Conservation (phyloP, 2,888 invertebrate species). For the Phytoseiulus persimilis region DNA sequence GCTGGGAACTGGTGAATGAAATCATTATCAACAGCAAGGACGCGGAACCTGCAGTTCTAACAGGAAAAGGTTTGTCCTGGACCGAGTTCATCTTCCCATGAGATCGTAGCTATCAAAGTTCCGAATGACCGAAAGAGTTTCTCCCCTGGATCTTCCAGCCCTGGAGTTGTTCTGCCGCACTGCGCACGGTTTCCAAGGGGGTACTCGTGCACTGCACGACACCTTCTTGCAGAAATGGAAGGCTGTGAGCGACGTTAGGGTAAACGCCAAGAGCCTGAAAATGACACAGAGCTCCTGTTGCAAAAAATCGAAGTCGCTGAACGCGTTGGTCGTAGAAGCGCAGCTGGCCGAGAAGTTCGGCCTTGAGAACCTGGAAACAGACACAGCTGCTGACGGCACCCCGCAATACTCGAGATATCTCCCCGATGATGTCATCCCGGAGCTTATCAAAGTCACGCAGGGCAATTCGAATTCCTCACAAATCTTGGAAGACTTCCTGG, state of each 20-base stretch:
- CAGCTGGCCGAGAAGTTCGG: constrained; percentile 12
- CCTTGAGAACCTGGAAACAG: background rate
- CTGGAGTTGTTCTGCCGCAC: constrained; percentile 5
- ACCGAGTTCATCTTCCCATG: too few relatives aligned
- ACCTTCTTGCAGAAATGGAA: constrained; percentile 18
- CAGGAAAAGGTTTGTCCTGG: background rate
- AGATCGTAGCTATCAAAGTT: too few relatives aligned
- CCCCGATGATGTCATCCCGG: constrained; percentile 10
- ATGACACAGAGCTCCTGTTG: background rate
- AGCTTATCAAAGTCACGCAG: constrained; percentile 20
- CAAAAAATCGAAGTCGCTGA: background rate
- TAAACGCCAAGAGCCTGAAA: background rate
- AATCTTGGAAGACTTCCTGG: background rate
- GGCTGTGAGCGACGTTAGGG: constrained; percentile 14
- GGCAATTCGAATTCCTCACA: background rate
- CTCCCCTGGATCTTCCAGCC: background rate
- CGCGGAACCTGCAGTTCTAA: background rate
- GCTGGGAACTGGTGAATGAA: constrained; percentile 13
- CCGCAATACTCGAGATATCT: background rate
- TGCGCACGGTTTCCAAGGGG: constrained; percentile 33
- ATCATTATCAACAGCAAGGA: constrained; percentile 14
- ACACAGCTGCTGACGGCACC: background rate
- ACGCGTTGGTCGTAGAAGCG: background rate
- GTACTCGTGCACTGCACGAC: constrained; percentile 5
- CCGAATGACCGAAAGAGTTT: too few relatives aligned